Conservation (phyloP, 2,113 vertebrate genomes). For the Lutjanus erythropterus region DNA sequence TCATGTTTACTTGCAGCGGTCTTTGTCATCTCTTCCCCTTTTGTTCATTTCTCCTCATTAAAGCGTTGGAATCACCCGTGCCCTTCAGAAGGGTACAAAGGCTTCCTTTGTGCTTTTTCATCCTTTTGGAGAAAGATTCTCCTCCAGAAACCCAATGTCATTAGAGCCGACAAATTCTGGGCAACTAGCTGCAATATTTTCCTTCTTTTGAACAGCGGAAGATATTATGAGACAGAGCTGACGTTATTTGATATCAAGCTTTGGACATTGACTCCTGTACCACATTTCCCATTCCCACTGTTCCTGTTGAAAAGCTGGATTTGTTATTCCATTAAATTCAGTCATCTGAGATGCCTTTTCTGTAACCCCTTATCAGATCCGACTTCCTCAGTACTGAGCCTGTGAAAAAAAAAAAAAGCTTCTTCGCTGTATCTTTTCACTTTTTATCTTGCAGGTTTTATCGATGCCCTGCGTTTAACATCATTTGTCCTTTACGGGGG, state of each 20-base stretch:
- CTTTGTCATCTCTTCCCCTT: constrained; percentile 73
- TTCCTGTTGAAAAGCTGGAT: constrained; percentile 56
- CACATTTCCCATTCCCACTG: constrained; percentile 44
- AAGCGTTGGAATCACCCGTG: constrained; percentile 66
- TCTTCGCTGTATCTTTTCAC: constrained; percentile 34
- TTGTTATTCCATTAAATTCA: constrained; percentile 58
- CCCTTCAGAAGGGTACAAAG: constrained; percentile 63
- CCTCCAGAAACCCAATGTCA: constrained; percentile 39
- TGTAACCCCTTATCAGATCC: constrained; percentile 51
- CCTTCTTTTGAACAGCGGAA: constrained; percentile 36
- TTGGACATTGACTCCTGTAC: constrained; percentile 24
- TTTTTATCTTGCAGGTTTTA: constrained; percentile 42
- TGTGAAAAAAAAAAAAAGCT: background rate
- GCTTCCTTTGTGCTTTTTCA: constrained; percentile 59
- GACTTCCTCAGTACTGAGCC: constrained; percentile 32
- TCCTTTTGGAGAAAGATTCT: constrained; percentile 50
- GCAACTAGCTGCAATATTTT: constrained; percentile 47
- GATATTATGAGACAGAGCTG: constrained; percentile 31
- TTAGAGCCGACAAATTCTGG: constrained; percentile 38
- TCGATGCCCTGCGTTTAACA: constrained; percentile 50
- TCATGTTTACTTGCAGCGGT: constrained; percentile 72
- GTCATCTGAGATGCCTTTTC: constrained; percentile 50
- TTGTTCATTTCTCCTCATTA: constrained; percentile 78
- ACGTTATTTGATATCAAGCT: constrained; percentile 20
- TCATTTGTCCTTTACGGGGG: constrained; percentile 53